Evolutionary conservation across 2,797 vertebrate genomes (phyloP).

Genomic region (Denticeps clupeoides): DNA sequence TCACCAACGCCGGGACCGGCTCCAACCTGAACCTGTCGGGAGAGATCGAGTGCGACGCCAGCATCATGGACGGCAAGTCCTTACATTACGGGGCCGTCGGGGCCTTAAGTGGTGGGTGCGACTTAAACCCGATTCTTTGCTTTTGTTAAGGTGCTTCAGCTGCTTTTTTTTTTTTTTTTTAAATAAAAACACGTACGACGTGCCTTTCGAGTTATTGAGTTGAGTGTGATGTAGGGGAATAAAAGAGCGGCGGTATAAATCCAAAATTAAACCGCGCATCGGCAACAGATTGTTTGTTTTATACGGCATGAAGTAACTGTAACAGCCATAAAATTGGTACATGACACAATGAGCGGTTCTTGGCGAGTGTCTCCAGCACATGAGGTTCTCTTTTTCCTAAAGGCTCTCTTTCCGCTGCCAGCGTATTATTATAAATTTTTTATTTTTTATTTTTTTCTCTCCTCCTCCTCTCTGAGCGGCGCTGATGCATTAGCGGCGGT

Average conservation of each 20-base stretch:
- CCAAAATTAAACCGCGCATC: constrained; percentile 3
- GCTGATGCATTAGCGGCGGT: too few relatives aligned
- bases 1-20: constrained; percentile 95
- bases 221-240: constrained; percentile 16
- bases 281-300: constrained; percentile 27
- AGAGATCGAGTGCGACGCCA: constrained; percentile 96
- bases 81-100: constrained; percentile 93
- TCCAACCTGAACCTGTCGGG: constrained; percentile 95
- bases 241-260: constrained; percentile 10
- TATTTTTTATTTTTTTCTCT: too few relatives aligned
- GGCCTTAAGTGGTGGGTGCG: constrained; percentile 83
- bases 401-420: constrained; percentile 4
- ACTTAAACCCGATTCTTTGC: too few relatives aligned
- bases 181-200: too few relatives aligned
- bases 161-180: too few relatives aligned
- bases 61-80: constrained; percentile 98
- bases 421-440: too few relatives aligned
- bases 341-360: constrained; percentile 18
- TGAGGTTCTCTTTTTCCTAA: background rate
- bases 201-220: too few relatives aligned
- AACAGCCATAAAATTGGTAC: constrained; percentile 16
- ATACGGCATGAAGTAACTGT: constrained; percentile 22
- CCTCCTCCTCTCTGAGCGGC: too few relatives aligned
- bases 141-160: too few relatives aligned
- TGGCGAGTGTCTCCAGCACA: constrained; percentile 13